Percentiles rank a stretch among this genome's conserved stretches.
These are phyloP conservation scores for Noctilio leporinus DNA, from an alignment of 2,113 vertebrate genomes.

Conservation along the genomic window DNA sequence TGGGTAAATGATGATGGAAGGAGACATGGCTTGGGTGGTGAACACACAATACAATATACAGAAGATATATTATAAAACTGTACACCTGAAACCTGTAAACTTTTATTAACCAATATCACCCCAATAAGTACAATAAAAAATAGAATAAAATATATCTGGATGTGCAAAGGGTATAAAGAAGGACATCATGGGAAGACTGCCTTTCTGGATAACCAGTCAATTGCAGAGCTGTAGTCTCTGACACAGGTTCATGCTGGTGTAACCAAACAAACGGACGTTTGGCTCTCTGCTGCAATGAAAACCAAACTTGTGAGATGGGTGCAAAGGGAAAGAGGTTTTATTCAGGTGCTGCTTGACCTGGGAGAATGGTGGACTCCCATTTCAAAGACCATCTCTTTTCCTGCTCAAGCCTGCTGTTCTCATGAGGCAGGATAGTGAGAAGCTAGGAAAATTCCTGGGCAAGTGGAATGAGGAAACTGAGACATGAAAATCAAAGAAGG, in stretches of 20 bases:
- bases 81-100: neutral
- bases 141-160: neutral
- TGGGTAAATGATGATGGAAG: neutral
- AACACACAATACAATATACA: neutral
- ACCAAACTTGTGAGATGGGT: too few relatives aligned
- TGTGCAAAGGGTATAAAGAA: neutral
- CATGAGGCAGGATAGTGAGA: too few relatives aligned
- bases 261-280: too few relatives aligned
- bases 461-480: too few relatives aligned
- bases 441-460: too few relatives aligned
- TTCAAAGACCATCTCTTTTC: too few relatives aligned
- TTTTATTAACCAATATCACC: neutral
- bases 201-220: neutral
- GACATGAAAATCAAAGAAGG: too few relatives aligned
- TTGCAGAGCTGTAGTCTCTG: neutral
- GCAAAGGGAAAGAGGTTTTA: too few relatives aligned
- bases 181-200: neutral
- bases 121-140: neutral
- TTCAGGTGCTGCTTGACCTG: too few relatives aligned
- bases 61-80: neutral
- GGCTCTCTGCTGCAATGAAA: too few relatives aligned
- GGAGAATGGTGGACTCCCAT: too few relatives aligned
- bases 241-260: neutral
- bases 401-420: too few relatives aligned
- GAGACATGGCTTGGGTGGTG: neutral